Percentiles rank a stretch among this genome's conserved stretches.
phyloP scores from a whole-genome alignment of 1,140 invertebrate species.

The Aphaenogaster floridana region DNA sequence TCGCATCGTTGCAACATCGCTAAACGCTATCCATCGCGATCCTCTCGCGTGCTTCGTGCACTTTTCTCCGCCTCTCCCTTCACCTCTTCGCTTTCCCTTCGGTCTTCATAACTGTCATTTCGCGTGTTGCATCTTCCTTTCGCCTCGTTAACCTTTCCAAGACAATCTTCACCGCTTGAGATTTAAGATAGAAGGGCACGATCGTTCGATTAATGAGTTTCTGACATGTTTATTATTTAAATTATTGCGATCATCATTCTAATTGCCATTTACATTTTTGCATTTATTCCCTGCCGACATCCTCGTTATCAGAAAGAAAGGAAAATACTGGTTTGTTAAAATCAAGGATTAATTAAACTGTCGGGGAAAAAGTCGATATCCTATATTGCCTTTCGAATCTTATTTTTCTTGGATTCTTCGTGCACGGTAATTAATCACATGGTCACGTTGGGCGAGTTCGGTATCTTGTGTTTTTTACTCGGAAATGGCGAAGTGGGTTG shows the following conservation, averaged over 20 bases:
- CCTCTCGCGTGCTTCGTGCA: slow-evolving; percentile 32
- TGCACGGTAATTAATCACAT: slow-evolving; percentile 1
- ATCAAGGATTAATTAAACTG: background rate
- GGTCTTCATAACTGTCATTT: slow-evolving; percentile 52
- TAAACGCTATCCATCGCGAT: slow-evolving; percentile 25
- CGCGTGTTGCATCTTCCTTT: slow-evolving; percentile 50
- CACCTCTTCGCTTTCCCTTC: background rate
- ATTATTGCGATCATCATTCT: background rate
- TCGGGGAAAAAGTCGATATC: background rate
- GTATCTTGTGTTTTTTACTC: slow-evolving; percentile 2
- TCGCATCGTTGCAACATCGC: slow-evolving; percentile 8
- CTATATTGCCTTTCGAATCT: background rate
- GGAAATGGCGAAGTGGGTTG: background rate
- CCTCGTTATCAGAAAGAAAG: background rate
- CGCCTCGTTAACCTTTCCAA: slow-evolving; percentile 49
- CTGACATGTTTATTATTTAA: background rate
- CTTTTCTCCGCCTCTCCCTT: background rate
- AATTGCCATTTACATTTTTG: background rate
- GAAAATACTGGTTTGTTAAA: background rate
- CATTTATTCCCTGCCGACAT: background rate
- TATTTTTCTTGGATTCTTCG: background rate
- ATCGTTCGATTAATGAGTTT: slow-evolving; percentile 10
- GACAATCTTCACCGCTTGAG: background rate
- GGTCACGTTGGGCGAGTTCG: background rate
- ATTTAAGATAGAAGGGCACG: background rate